Percentiles rank a stretch among this genome's conserved stretches.
phyloP scores from a whole-genome alignment of 2,888 invertebrate species.

The Nephrotoma appendiculata region DNA sequence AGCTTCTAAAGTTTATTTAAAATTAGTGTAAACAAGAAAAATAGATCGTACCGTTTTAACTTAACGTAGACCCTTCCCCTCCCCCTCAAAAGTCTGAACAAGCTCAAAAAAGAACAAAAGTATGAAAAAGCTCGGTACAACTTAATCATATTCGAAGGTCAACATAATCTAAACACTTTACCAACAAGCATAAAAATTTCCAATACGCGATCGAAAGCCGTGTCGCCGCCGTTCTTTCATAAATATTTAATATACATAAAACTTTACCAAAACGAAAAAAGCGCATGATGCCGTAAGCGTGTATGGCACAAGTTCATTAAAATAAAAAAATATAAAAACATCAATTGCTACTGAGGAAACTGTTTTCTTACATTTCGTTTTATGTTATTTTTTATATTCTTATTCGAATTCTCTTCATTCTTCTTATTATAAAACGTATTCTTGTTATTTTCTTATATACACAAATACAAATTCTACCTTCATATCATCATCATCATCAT shows the following conservation, averaged over 20 bases:
- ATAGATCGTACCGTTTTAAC: no score
- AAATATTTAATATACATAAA: neutral
- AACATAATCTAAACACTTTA: neutral
- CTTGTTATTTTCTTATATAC: neutral
- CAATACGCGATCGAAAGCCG: neutral
- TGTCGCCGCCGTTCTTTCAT: neutral
- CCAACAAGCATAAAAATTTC: neutral
- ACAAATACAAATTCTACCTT: neutral
- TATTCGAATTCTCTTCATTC: neutral
- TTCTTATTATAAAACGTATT: neutral
- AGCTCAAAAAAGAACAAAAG: neutral
- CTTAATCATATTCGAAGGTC: neutral
- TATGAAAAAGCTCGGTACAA: neutral
- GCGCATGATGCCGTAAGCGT: neutral
- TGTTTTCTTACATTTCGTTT: neutral
- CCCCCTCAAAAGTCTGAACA: neutral
- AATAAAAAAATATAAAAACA: neutral
- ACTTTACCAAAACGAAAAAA: neutral
- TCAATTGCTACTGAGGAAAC: neutral
- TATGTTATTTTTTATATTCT: neutral
- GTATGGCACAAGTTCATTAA: constrained; percentile 1
- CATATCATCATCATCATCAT: neutral
- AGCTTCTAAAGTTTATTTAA: no score
- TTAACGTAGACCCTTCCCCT: no score
- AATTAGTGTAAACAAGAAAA: no score